Conservation (phyloP, 2,888 invertebrate genomes). For the Nomada fucata region DNA sequence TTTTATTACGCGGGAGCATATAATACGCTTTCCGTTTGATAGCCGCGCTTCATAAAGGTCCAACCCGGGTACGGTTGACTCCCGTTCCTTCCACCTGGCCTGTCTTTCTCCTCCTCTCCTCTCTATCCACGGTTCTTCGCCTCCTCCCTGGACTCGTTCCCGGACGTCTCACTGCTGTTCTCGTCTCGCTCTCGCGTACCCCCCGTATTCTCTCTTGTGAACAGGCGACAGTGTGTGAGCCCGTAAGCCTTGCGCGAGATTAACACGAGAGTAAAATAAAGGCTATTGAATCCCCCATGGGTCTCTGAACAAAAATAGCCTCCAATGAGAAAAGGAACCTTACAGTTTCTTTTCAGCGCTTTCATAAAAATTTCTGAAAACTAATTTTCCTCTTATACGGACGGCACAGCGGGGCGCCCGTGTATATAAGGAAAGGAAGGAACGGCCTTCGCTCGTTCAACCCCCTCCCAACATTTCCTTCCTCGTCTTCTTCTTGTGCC, state of each 20-base stretch:
- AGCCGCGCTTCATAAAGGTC: slow-evolving; percentile 66
- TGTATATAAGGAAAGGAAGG: slow-evolving; percentile 69
- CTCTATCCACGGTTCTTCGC: slow-evolving; percentile 22
- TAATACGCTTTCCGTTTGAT: slow-evolving; percentile 73
- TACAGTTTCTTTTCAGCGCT: slow-evolving; percentile 82
- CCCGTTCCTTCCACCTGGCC: slow-evolving; percentile 24
- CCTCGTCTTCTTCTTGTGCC: slow-evolving; percentile 42
- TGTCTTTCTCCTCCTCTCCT: background rate
- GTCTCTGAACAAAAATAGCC: slow-evolving; percentile 82
- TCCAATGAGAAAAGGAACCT: slow-evolving; percentile 83
- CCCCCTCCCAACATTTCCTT: slow-evolving; percentile 47
- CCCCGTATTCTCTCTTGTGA: slow-evolving; percentile 35
- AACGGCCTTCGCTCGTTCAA: slow-evolving; percentile 66
- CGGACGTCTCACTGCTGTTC: slow-evolving; percentile 11
- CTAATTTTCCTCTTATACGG: slow-evolving; percentile 82
- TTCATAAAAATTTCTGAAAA: slow-evolving; percentile 84
- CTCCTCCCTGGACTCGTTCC: slow-evolving; percentile 58
- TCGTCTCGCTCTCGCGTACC: slow-evolving; percentile 13
- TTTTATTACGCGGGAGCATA: slow-evolving; percentile 69
- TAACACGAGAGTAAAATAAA: slow-evolving; percentile 82
- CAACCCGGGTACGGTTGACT: slow-evolving; percentile 35
- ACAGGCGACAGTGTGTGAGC: slow-evolving; percentile 55
- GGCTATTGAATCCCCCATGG: slow-evolving; percentile 80
- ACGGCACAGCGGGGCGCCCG: slow-evolving; percentile 66
- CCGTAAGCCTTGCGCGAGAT: slow-evolving; percentile 72